Evolutionary conservation across 2,113 vertebrate species (phyloP).

Genomic region (Anarrhichthys ocellatus): DNA sequence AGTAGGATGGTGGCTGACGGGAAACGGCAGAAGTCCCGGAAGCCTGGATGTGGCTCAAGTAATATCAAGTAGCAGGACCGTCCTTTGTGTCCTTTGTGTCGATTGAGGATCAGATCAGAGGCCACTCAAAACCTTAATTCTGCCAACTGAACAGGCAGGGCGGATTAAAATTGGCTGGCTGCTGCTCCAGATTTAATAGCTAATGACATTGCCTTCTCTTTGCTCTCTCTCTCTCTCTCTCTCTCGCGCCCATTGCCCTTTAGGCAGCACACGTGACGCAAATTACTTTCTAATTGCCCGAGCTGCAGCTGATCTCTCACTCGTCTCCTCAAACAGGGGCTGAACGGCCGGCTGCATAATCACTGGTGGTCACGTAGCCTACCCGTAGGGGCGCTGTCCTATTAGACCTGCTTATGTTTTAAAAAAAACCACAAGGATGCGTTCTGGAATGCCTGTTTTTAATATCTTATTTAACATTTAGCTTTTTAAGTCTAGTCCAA

Average conservation of each 20-base stretch:
- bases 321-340: conserved; percentile 39
- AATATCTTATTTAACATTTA: not conserved
- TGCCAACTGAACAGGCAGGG: conserved; percentile 19
- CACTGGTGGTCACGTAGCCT: conserved; percentile 17
- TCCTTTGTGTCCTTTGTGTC: conserved; percentile 44
- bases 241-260: conserved; percentile 20
- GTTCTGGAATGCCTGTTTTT: not conserved
- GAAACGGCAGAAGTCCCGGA: conserved; percentile 22
- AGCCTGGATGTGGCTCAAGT: conserved; percentile 28
- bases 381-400: conserved; percentile 16
- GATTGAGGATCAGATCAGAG: conserved; percentile 26
- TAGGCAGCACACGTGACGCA: conserved; percentile 27
- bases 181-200: conserved; percentile 28
- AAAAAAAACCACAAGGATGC: not conserved
- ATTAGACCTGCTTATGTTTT: conserved; percentile 7
- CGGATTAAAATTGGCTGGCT: conserved; percentile 47
- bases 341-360: conserved; percentile 17
- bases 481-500: not conserved
- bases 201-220: conserved; percentile 31
- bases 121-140: conserved; percentile 8
- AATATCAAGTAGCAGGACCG: not conserved
- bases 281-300: conserved; percentile 47
- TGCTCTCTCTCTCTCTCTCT: conserved; percentile 5
- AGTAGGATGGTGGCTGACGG: conserved; percentile 60
- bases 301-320: conserved; percentile 65